phyloP scores from a whole-genome alignment of 2,113 vertebrate genomes.

The Climacteris rufus region DNA sequence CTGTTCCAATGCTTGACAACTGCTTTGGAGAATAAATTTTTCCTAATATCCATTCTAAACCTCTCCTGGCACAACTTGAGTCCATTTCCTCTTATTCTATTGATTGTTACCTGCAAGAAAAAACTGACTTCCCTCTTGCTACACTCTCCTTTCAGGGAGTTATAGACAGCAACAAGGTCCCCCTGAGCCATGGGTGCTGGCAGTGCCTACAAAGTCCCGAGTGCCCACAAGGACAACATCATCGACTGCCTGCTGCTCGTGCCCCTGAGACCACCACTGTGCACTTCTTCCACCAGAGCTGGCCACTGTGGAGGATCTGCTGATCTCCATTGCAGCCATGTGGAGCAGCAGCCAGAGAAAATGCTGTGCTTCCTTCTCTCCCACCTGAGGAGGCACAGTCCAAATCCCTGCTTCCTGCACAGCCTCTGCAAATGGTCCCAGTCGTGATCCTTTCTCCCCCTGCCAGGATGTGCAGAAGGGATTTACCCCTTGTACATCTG shows the following conservation, averaged over 20 bases:
- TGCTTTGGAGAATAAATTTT: not conserved
- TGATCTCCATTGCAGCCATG: not conserved
- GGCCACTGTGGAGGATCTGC: not conserved
- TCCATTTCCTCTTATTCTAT: not conserved
- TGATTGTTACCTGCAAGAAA: not conserved
- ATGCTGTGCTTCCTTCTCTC: not conserved
- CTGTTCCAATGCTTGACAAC: not conserved
- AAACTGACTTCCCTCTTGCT: not conserved
- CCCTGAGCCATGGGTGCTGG: not conserved
- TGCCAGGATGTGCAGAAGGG: not conserved
- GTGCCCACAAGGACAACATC: not conserved
- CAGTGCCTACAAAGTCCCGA: accelerated
- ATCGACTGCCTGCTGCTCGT: accelerated
- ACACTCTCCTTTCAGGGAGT: not conserved
- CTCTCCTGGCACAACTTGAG: not conserved
- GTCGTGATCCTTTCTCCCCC: not conserved
- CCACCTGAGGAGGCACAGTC: not conserved
- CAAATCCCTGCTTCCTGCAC: not conserved
- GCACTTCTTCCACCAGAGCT: not conserved
- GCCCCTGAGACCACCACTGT: not conserved
- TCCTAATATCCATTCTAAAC: not conserved
- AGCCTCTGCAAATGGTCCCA: not conserved
- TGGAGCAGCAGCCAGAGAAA: not conserved
- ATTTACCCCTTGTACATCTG: not conserved
- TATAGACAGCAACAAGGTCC: not conserved